Evolutionary conservation across 2,888 invertebrate species (phyloP), one percentile per base, ranked within the genome.

Genomic region (Timema podura): DNA sequence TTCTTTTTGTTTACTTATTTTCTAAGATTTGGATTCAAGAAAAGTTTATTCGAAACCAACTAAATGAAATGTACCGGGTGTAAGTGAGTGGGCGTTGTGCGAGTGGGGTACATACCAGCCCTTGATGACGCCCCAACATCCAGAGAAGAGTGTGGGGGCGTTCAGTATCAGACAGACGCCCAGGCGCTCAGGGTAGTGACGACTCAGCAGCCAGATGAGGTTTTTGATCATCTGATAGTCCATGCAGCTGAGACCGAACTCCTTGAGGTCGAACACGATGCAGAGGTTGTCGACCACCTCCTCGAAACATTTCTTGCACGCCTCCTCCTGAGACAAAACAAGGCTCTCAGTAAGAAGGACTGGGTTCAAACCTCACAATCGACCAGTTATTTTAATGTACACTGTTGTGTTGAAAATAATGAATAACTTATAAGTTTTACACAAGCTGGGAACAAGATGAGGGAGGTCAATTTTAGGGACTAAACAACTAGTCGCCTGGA

Each of bases 221-320:
- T 91, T 91, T 80, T 91, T 91, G 13, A 92, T 85, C 72, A 92
- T 85, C 79, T 91, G 91, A 79, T 92, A 92, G 78, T 92, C 92
- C 91, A 92, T 91, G 77, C 90, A 91, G 61, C 87, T 87, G 61
- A 91, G 81, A 70, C 89, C 89, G 78, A 92, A 92, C 75, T 86
- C 88, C 74, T 87, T 86, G 75, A 92, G 80, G 80, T 92, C 92
- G 81, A 92, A 92, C 54, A 92, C 88, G 78, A 92, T 91, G 78
- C 92, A 92, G 16, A 92, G 79, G 77, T 91, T 91, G 81, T 92
- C 92, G 16, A 89, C 85, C 5, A 91, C 89, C 80, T 91, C 91
- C 79, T 92, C 91, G 79, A 91, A 90, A 80, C 91, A 92, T 77
- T 85, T 88, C 77, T 89, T 89, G 79, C 91, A 90, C 2, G 89